Conservation (phyloP, 2,888 invertebrate species). For the Hydropsyche betteni region DNA sequence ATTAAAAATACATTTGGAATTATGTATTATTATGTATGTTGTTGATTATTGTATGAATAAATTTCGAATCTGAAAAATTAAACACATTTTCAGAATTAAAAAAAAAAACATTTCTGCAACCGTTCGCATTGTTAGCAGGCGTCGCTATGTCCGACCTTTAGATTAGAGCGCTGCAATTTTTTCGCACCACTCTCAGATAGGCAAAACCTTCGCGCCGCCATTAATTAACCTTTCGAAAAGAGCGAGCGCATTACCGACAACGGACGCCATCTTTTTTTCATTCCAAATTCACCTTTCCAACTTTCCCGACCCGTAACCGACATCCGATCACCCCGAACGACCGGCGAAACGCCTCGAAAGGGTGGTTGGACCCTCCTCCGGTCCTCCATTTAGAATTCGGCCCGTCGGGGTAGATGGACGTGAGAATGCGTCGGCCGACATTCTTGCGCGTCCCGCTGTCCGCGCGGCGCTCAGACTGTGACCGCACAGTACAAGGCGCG, state of each 20-base stretch:
- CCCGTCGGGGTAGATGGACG: constrained; percentile 54
- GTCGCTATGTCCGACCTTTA: constrained; percentile 1
- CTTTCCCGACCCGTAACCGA: too few relatives aligned
- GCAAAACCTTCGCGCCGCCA: constrained; percentile 50
- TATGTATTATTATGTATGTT: too few relatives aligned
- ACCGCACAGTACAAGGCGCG: neutral
- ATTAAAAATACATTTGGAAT: too few relatives aligned
- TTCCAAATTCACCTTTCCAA: too few relatives aligned
- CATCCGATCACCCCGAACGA: too few relatives aligned
- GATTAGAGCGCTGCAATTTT: constrained; percentile 4
- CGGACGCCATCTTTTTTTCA: too few relatives aligned
- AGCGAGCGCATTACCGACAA: too few relatives aligned
- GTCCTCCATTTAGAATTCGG: too few relatives aligned
- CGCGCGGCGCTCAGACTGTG: constrained; percentile 35
- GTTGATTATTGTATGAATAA: too few relatives aligned
- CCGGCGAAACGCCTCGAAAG: too few relatives aligned
- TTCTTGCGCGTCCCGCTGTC: constrained; percentile 33
- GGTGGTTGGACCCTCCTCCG: too few relatives aligned
- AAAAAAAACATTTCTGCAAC: neutral
- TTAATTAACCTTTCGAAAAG: too few relatives aligned
- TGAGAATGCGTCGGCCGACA: constrained; percentile 50
- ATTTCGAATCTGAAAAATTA: neutral
- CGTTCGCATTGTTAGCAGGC: neutral
- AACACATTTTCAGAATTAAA: neutral
- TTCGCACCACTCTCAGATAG: constrained; percentile 42